These are phyloP conservation scores for Hydrocynus forskahlii DNA, from an alignment of 2,797 vertebrate genomes.

Conservation along the genomic window DNA sequence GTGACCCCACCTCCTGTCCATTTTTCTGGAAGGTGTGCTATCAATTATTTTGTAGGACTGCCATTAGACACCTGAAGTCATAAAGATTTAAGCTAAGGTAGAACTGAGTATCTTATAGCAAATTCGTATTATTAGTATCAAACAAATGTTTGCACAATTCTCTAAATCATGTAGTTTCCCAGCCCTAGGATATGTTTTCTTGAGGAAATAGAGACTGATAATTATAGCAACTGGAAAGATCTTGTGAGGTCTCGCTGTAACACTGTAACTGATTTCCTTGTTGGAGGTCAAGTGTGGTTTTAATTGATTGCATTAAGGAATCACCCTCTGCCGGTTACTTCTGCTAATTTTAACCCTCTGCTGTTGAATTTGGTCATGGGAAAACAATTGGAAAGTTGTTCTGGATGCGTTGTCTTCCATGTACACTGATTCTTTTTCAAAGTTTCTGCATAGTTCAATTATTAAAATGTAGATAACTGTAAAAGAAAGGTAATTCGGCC, in stretches of 20 bases:
- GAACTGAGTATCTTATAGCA: not conserved
- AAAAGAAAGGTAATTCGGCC: no score
- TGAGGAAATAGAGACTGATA: no score
- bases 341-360: not conserved
- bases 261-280: no score
- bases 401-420: not conserved
- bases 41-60: not conserved
- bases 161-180: no score
- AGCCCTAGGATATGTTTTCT: no score
- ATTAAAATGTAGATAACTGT: no score
- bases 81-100: not conserved
- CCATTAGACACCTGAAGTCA: not conserved
- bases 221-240: no score
- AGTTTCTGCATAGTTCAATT: no score
- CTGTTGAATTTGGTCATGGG: not conserved
- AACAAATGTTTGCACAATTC: no score
- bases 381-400: not conserved
- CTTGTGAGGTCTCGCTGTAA: no score
- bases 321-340: not conserved
- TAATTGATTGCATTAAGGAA: not conserved
- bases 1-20: not conserved
- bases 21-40: not conserved
- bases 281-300: no score
- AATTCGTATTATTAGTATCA: no score
- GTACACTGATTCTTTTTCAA: not conserved